Evolutionary conservation across 2,888 invertebrate species (phyloP), one percentile per base, ranked within the genome.

Genomic region (Drosophila nr. medialis): DNA sequence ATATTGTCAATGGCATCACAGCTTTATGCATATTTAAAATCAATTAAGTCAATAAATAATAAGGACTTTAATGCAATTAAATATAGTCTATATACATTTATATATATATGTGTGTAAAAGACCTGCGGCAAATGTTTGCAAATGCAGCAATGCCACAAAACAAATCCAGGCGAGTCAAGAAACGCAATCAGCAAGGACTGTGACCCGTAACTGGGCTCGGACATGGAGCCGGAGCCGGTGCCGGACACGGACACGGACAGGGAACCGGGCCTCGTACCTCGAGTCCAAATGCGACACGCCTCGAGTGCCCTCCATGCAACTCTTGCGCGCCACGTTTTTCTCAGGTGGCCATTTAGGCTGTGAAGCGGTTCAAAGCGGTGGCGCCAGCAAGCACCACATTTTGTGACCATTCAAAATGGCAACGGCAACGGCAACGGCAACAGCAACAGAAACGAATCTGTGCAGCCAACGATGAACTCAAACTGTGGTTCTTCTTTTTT

Each of bases 11-110:
- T 75, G 81, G 81, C 75, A 73, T 67, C 72, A 61, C 78, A 83
- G 84, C 77, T 90, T 90, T 84, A 86, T 91, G 90, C 91, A 91
- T 91, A 91, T 91, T 91, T 91, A 91, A 91, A 91, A 91, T 91
- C 91, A 91, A 91, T 91, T 91, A 92, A 91, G 90, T 91, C 88
- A 90, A 86, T 90, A 89, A 86, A 90, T 81, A 81, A 89, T 85
- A 90, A 82, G 76, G 81, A 71, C 71, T 78, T 86, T 85, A 91
- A 90, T 91, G 83, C 87, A 85, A 86, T 91, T 91, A 83, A 89
- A 87, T 86, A 86, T 86, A 83, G 45, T 45, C 45, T 75, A 27
- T 55, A 29, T 21, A 40, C 15, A 27, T 49, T 48, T n/a, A 38
- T 11, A 86, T 83, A 83, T 27, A 13, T 1, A 18, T 36, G 13